Evolutionary conservation across 2,888 invertebrate genomes (phyloP).

Genomic region (Hypomecis punctinalis): DNA sequence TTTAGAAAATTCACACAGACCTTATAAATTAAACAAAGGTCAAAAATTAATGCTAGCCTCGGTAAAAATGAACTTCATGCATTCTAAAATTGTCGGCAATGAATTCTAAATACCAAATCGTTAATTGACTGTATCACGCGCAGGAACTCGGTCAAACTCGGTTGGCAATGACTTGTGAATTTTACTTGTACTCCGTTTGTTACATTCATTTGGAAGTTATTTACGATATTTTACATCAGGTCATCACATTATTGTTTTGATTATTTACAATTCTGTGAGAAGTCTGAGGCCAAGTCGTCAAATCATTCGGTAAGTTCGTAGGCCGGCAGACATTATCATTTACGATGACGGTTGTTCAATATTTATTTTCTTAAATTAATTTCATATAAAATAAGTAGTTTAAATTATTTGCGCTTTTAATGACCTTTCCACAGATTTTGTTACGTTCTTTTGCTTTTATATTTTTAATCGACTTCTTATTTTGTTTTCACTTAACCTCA

Average conservation of each 20-base stretch:
- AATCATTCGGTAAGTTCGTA: too few relatives aligned
- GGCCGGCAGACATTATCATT: too few relatives aligned
- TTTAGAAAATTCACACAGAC: not conserved
- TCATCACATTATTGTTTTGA: not conserved
- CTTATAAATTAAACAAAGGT: not conserved
- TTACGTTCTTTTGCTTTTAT: too few relatives aligned
- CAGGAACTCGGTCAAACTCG: slow-evolving; percentile 8
- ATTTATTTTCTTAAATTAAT: too few relatives aligned
- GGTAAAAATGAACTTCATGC: slow-evolving; percentile 11
- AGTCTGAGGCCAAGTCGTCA: too few relatives aligned
- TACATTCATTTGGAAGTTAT: not conserved
- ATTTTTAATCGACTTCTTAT: too few relatives aligned
- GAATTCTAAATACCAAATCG: slow-evolving; percentile 14
- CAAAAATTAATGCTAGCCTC: slow-evolving; percentile 3
- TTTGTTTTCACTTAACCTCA: too few relatives aligned
- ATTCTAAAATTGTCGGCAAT: slow-evolving; percentile 14
- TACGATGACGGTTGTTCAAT: too few relatives aligned
- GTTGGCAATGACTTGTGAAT: slow-evolving; percentile 5
- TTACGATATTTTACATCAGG: not conserved
- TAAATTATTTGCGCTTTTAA: too few relatives aligned
- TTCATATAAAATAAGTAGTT: too few relatives aligned
- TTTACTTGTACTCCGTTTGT: not conserved
- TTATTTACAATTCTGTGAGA: not conserved
- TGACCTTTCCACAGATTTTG: too few relatives aligned
- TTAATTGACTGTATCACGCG: slow-evolving; percentile 17